A percentile compares a stretch with the other conserved stretches of the same genome.
Conservation (phyloP, 2,113 vertebrate genomes). For the Polypterus senegalus region DNA sequence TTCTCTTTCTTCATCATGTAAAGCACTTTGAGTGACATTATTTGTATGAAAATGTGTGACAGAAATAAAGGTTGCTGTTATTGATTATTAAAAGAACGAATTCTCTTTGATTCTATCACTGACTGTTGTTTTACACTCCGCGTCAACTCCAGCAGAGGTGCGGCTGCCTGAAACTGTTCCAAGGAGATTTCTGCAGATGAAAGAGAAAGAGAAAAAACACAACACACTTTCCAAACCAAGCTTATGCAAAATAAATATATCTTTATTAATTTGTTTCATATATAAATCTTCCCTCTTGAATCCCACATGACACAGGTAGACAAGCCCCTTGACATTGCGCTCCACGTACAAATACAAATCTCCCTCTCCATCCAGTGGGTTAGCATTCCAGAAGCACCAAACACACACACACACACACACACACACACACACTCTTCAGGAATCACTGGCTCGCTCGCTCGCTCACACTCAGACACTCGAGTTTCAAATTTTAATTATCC, state of each 20-base stretch:
- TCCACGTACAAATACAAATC: conserved; percentile 11
- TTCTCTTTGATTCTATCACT: background rate
- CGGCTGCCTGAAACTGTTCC: too few relatives aligned
- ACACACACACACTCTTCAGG: conserved; percentile 13
- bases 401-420: conserved; percentile 7
- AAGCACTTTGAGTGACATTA: too few relatives aligned
- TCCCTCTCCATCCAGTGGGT: conserved; percentile 16
- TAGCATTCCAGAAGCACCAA: conserved; percentile 21
- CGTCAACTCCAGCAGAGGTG: background rate
- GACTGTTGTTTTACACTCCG: background rate
- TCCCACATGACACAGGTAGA: conserved; percentile 32
- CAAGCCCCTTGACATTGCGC: conserved; percentile 19
- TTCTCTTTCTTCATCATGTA: too few relatives aligned
- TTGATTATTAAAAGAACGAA: background rate
- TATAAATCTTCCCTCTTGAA: conserved; percentile 34
- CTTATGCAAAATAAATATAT: conserved; percentile 61
- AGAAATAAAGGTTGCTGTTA: background rate
- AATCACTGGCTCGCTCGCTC: background rate
- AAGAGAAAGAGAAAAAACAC: background rate
- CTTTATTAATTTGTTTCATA: conserved; percentile 51
- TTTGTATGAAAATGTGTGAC: background rate
- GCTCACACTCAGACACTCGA: background rate
- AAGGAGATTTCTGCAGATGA: background rate
- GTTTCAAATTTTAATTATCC: conserved; percentile 2
- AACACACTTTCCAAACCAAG: background rate